Conservation (phyloP, 2,888 invertebrate species). For the Acheta domesticus region DNA sequence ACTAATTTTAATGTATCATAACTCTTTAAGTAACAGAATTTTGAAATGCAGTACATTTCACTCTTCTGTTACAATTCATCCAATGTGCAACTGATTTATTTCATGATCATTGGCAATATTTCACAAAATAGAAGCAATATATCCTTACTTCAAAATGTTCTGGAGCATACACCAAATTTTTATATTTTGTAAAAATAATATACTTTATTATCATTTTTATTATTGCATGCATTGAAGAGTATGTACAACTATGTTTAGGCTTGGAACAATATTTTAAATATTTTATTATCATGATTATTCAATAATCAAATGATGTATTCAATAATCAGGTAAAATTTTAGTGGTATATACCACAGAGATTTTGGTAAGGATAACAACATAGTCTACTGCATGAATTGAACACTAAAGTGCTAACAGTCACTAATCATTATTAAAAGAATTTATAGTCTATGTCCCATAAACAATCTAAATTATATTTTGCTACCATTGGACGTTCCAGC, state of each 20-base stretch:
- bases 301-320: too few species aligned
- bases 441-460: not conserved
- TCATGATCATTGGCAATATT: not conserved
- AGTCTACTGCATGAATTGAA: not conserved
- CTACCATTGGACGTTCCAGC: conserved; percentile 18
- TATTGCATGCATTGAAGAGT: too few species aligned
- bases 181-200: not conserved
- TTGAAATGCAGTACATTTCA: conserved; percentile 18
- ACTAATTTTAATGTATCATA: not conserved
- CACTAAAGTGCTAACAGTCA: not conserved
- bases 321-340: not conserved
- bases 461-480: not conserved
- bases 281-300: too few species aligned
- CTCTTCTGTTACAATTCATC: conserved; percentile 1
- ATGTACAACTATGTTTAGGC: too few species aligned
- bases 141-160: not conserved
- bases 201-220: too few species aligned
- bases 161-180: not conserved
- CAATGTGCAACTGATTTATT: conserved; percentile 1
- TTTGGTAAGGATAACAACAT: conserved; percentile 5
- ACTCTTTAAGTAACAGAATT: conserved; percentile 9
- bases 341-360: not conserved
- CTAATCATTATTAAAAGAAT: not conserved
- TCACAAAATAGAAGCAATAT: not conserved
- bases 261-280: too few species aligned